These are phyloP conservation scores for Itoplectis maculator DNA, from an alignment of 2,888 invertebrate genomes.

Conservation along the genomic window DNA sequence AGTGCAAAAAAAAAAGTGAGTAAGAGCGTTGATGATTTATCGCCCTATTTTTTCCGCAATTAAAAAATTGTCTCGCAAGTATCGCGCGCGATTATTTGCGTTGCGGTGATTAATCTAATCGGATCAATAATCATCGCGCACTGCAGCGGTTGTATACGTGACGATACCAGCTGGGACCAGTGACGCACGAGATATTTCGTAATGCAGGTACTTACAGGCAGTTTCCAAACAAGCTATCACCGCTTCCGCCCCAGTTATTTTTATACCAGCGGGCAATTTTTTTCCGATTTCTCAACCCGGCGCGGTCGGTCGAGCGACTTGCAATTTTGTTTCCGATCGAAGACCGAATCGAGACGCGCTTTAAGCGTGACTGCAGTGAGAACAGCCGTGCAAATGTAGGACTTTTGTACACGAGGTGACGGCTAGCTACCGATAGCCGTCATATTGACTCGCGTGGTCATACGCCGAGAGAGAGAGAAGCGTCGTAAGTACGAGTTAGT, in stretches of 20 bases:
- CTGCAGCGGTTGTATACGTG: background rate
- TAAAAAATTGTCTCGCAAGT: background rate
- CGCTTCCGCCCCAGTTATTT: background rate
- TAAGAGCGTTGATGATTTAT: background rate
- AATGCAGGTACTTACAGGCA: background rate
- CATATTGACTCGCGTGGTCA: too few relatives aligned
- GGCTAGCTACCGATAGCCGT: too few relatives aligned
- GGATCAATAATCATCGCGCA: background rate
- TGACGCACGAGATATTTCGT: background rate
- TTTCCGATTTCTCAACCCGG: background rate
- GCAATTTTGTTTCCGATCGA: too few relatives aligned
- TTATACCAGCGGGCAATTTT: background rate
- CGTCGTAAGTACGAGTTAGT: too few relatives aligned
- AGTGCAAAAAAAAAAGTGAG: background rate
- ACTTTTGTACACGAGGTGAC: too few relatives aligned
- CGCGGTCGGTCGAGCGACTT: too few relatives aligned
- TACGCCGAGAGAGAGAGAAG: too few relatives aligned
- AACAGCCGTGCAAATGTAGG: too few relatives aligned
- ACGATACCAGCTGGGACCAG: background rate
- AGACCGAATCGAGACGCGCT: too few relatives aligned
- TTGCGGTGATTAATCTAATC: slow-evolving; percentile 1
- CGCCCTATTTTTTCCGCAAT: background rate
- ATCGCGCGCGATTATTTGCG: background rate
- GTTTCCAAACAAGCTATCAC: background rate
- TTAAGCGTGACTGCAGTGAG: too few relatives aligned